Percentiles rank a stretch among this genome's conserved stretches.
These are phyloP conservation scores for Alethe castanea DNA, from an alignment of 2,113 vertebrate genomes.

Conservation along the genomic window DNA sequence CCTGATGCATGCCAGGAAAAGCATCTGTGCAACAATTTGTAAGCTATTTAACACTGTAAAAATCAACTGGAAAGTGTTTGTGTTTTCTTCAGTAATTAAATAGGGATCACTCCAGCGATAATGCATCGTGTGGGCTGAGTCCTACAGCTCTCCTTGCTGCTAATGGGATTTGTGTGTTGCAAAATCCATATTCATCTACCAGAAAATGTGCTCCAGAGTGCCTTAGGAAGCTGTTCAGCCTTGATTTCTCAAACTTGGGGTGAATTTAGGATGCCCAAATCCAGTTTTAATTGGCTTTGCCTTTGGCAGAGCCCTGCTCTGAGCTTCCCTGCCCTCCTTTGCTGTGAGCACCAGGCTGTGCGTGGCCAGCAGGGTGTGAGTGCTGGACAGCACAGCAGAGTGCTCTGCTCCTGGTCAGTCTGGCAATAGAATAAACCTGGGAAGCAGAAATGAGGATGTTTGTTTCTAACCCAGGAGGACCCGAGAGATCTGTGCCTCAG, in stretches of 20 bases:
- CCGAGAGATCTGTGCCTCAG: accelerated
- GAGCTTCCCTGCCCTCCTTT: not conserved
- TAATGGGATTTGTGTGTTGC: not conserved
- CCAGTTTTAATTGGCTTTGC: not conserved
- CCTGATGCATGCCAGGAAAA: not conserved
- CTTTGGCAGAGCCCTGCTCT: not conserved
- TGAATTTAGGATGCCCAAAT: not conserved
- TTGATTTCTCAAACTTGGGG: not conserved
- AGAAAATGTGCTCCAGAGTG: not conserved
- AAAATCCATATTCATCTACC: not conserved
- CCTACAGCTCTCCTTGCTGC: not conserved
- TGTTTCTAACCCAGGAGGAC: not conserved
- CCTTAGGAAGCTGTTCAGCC: not conserved
- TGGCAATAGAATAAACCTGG: accelerated
- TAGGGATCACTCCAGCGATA: not conserved
- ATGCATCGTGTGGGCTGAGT: not conserved
- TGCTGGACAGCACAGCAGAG: not conserved
- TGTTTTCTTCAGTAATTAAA: not conserved
- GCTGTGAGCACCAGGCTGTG: accelerated
- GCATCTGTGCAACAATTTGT: not conserved
- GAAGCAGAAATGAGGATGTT: not conserved
- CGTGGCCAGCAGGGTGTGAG: not conserved
- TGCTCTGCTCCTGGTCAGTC: not conserved
- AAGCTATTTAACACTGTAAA: not conserved
- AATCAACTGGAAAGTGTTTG: not conserved